phyloP scores from a whole-genome alignment of 1,140 invertebrate genomes.

The Linepithema humile region DNA sequence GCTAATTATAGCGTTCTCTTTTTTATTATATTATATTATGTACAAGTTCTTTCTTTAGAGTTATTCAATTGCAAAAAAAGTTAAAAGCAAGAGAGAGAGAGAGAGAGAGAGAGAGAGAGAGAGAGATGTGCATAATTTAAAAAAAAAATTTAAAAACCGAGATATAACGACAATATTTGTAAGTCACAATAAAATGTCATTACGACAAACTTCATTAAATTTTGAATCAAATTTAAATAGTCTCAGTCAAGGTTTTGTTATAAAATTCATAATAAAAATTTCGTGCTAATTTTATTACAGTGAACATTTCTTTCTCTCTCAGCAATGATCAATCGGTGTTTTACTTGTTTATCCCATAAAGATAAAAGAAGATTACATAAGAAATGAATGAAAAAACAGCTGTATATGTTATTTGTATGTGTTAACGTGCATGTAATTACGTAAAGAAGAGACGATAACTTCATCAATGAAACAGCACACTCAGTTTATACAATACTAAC shows the following conservation, averaged over 20 bases:
- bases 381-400: no score
- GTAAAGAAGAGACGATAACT: not conserved
- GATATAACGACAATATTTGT: not conserved
- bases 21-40: no score
- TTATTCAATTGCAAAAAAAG: no score
- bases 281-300: not conserved
- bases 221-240: not conserved
- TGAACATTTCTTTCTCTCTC: not conserved
- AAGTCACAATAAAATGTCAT: not conserved
- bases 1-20: no score
- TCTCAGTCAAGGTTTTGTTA: not conserved
- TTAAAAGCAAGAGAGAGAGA: no score
- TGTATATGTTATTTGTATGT: no score
- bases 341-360: no score
- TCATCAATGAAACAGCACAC: not conserved
- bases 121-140: not conserved
- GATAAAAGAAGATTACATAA: no score
- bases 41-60: no score
- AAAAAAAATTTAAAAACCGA: not conserved
- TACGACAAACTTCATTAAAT: not conserved
- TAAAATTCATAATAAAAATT: not conserved
- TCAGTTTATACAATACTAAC: conserved; percentile 86
- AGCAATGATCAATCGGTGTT: no score
- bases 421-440: not conserved
- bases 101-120: not conserved